These are phyloP conservation scores for Boleophthalmus pectinirostris DNA, from an alignment of 2,113 vertebrate genomes.

Conservation along the genomic window DNA sequence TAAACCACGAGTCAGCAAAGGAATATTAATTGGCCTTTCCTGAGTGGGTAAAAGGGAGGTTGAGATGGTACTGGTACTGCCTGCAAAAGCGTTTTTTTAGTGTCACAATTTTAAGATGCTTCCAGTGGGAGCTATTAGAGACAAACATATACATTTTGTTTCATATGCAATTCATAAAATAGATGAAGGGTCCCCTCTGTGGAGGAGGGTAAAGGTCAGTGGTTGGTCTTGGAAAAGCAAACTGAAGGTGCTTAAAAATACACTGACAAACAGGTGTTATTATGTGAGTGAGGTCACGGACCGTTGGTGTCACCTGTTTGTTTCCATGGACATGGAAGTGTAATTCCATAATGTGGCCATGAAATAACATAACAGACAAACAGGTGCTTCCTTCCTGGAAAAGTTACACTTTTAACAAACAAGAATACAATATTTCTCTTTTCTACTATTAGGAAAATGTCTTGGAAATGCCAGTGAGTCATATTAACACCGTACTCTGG, in stretches of 20 bases:
- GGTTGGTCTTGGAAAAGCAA: background rate
- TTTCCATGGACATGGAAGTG: no score
- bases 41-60: slow-evolving; percentile 29
- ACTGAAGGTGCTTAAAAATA: background rate
- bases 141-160: background rate
- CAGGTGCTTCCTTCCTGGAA: no score
- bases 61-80: background rate
- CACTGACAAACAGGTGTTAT: no score
- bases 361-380: no score
- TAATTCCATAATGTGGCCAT: no score
- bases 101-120: background rate
- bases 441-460: no score
- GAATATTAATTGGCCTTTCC: slow-evolving; percentile 66
- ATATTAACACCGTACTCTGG: no score
- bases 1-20: slow-evolving; percentile 52
- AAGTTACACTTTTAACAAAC: no score
- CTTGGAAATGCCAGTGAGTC: no score
- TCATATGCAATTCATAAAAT: background rate
- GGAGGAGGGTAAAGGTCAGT: background rate
- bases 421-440: no score
- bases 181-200: background rate
- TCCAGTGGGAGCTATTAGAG: background rate
- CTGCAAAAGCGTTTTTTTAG: background rate
- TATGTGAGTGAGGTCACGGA: no score
- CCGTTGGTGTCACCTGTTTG: no score